These are phyloP conservation scores for Isichthys henryi DNA, from an alignment of 2,113 vertebrate genomes.

Conservation along the genomic window DNA sequence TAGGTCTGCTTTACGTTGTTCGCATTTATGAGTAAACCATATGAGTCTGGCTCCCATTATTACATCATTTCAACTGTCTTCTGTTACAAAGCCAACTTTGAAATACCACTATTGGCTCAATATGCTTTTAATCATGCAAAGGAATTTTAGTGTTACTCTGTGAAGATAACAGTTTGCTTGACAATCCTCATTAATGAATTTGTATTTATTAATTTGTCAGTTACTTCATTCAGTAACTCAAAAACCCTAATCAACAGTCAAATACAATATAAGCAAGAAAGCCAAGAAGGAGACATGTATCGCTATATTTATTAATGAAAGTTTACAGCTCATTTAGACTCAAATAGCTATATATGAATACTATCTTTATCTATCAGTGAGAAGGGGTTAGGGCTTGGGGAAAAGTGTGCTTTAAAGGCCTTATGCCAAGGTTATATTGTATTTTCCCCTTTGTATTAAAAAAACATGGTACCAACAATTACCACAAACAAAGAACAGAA, in stretches of 20 bases:
- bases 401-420: background rate
- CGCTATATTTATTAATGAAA: background rate
- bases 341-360: background rate
- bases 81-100: background rate
- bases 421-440: slow-evolving; percentile 11
- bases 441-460: background rate
- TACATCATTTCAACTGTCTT: background rate
- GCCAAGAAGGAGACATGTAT: background rate
- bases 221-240: background rate
- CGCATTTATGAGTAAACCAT: background rate
- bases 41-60: background rate
- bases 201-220: background rate
- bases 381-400: background rate
- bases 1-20: background rate
- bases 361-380: background rate
- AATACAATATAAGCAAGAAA: background rate
- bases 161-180: background rate
- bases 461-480: slow-evolving; percentile 21
- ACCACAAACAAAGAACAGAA: slow-evolving; percentile 19
- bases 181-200: background rate
- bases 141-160: background rate
- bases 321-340: background rate
- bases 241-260: background rate
- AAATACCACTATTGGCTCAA: background rate
- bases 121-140: background rate